phyloP scores from a whole-genome alignment of 2,888 invertebrate species.

The Crioceris asparagi region DNA sequence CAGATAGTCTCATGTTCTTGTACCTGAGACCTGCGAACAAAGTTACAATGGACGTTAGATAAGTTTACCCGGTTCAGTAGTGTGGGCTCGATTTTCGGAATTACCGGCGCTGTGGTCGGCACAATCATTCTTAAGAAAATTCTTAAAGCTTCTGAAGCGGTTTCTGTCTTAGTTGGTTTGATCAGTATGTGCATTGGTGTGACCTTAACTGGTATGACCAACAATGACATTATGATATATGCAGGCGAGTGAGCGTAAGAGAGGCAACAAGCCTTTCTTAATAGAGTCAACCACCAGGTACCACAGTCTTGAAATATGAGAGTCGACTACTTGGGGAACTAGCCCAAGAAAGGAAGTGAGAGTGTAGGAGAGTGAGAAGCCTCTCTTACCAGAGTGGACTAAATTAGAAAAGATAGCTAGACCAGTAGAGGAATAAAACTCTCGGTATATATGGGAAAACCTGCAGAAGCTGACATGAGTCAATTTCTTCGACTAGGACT shows the following conservation, averaged over 20 bases:
- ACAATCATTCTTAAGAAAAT: constrained; percentile 44
- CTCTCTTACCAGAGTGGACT: too few relatives aligned
- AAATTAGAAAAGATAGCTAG: too few relatives aligned
- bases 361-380: too few relatives aligned
- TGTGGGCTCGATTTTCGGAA: constrained; percentile 40
- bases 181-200: constrained; percentile 28
- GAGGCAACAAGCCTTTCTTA: too few relatives aligned
- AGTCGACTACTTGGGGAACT: too few relatives aligned
- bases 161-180: constrained; percentile 37
- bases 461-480: too few relatives aligned
- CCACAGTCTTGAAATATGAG: too few relatives aligned
- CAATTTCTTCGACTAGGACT: too few relatives aligned
- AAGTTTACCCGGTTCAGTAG: constrained; percentile 50
- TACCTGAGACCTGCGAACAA: constrained; percentile 51
- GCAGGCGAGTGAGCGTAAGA: constrained; percentile 35
- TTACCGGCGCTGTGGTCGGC: constrained; percentile 48
- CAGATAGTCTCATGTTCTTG: constrained; percentile 44
- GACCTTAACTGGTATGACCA: constrained; percentile 35
- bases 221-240: constrained; percentile 43
- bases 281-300: too few relatives aligned
- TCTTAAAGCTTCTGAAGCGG: constrained; percentile 38
- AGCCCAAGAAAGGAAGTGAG: too few relatives aligned
- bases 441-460: too few relatives aligned
- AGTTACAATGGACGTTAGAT: constrained; percentile 53
- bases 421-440: too few relatives aligned